Conservation (phyloP, 2,888 invertebrate species). For the Lordiphosa andalusiaca region DNA sequence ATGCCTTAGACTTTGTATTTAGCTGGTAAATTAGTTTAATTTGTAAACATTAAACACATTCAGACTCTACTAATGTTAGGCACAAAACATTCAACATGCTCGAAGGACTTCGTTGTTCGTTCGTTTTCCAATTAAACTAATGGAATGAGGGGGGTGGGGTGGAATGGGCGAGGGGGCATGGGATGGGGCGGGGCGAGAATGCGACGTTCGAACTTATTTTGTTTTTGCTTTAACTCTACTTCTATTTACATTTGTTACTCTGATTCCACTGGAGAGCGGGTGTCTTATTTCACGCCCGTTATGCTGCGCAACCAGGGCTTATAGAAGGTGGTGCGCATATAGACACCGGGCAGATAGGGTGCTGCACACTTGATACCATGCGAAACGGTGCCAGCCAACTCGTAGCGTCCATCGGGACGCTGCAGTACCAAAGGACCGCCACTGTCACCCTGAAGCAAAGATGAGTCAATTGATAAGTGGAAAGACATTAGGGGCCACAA, state of each 20-base stretch:
- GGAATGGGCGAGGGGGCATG: not conserved
- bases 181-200: slow-evolving; percentile 14
- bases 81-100: slow-evolving; percentile 31
- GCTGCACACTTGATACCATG: slow-evolving; percentile 97
- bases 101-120: slow-evolving; percentile 1
- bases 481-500: not conserved
- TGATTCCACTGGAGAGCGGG: slow-evolving; percentile 5
- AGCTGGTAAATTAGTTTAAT: slow-evolving; percentile 39
- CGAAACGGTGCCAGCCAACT: slow-evolving; percentile 94
- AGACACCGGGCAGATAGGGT: slow-evolving; percentile 94
- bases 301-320: slow-evolving; percentile 94
- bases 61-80: slow-evolving; percentile 67
- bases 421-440: slow-evolving; percentile 94
- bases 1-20: slow-evolving; percentile 48
- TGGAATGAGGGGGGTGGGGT: slow-evolving; percentile 23
- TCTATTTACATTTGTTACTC: slow-evolving; percentile 65
- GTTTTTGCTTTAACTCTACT: slow-evolving; percentile 49
- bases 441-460: slow-evolving; percentile 89
- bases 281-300: slow-evolving; percentile 86
- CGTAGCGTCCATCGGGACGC: slow-evolving; percentile 91
- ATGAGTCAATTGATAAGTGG: not conserved
- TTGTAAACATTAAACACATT: slow-evolving; percentile 50
- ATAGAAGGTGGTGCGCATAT: slow-evolving; percentile 95
- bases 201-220: slow-evolving; percentile 38
- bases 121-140: slow-evolving; percentile 51